Base-by-base conservation (phyloP, 2,797 vertebrate species). In the Danio albolineatus region DNA sequence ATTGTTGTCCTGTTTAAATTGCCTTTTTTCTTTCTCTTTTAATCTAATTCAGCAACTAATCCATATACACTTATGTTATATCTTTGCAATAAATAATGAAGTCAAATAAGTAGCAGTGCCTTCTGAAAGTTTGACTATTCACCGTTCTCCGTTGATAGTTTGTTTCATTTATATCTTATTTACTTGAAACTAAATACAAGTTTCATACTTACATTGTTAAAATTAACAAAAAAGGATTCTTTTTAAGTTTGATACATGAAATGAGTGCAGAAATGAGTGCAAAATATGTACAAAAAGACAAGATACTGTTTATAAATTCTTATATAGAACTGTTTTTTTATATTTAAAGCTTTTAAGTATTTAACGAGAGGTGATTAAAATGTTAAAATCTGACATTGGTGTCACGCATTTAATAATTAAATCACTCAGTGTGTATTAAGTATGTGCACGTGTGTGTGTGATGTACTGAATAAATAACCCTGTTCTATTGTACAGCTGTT, bases 71-170 rank as follows among this genome's bases (percentile, higher is more conserved):
- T 3, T 21, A 2, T 36, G 10, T 7, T 7, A 71, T 19, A 43
- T 71, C 16, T 8, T 28, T 69, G 65, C 46, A 51, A 36, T 51
- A 7, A 69, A 51, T 16, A 49, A 67, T 49, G 44, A 19, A 49
- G 46, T 49, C 2, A 0, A 49, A 67, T n/a, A 67, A 49, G 36
- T 36, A 36, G 1, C 46, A n/a, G 9, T 28, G 19, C 14, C 16
- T 38, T 38, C 66, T 53, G 21, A 71, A 54, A 39, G 10, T 54
- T 28, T 28, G 46, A 36, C 2, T 48, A 8, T 48, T 1, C 39
- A 17, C 51, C 9, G 1, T 28, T 66, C 12, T 41, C 7, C 1
- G 28, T 28, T 28, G 1, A 28, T 28, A 28, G 28, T 28, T 28
- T 28, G 28, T 28, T 28, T 28, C 28, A 28, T 28, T 28, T 28